Base-by-base conservation (phyloP, 2,888 invertebrate species). In the Lasioglossum morio region DNA sequence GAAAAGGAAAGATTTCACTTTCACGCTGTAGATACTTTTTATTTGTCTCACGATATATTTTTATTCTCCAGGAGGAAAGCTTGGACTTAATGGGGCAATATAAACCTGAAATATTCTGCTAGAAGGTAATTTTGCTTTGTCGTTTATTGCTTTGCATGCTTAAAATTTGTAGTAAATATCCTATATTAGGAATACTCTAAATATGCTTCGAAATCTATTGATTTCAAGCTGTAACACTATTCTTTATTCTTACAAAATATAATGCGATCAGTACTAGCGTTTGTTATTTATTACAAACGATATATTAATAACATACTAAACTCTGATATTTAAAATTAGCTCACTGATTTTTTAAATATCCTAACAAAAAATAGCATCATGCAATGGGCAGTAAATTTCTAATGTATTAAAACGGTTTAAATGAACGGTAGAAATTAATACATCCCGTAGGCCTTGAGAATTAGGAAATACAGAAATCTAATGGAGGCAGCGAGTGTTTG, bases 91-190 rank as follows among this genome's bases (percentile, higher is more conserved):
- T 97, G 96, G 97, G 97, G 95, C 97, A 97, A 96, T 97, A 97
- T 96, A 97, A 97, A 96, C 97, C 97, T 95, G 97, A 97, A 97
- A 97, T 97, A 96, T 97, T 97, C 97, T 97, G 97, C 96, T 97
- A 96, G 96, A 96, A 96, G 96, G 96, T 96, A 96, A 96, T 94
- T 94, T 87, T 93, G 93, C 94, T 95, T 94, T 94, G 94, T 95
- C 93, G 94, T 94, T 93, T 94, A 94, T 94, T 93, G 93, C 95
- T 94, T 94, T 92, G 93, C 93, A 92, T 92, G 81, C 87, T 30
- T 60, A 77, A 37, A 70, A 70, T 37, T 40, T 5, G 34, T 70
- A 70, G 37, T 70, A 70, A 37, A 37, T 72, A 37, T 77, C 60
- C 34, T 79, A 53, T 53, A 75, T 40, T 53, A n/a, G 16, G 30